These are phyloP conservation scores for Tyrannus savana DNA, from an alignment of 2,113 vertebrate species.

Conservation along the genomic window DNA sequence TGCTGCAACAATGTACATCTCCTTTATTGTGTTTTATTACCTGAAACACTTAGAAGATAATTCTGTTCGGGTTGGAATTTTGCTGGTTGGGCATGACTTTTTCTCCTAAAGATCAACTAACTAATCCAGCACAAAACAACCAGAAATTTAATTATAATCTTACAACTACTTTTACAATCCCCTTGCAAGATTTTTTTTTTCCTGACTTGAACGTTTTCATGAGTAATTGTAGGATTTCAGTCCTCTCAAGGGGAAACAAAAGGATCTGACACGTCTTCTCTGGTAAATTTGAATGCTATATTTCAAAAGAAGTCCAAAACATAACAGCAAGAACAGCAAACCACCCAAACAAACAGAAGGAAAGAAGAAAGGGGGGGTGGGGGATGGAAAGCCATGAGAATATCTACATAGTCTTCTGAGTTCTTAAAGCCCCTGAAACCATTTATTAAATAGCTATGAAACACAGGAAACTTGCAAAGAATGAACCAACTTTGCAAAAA, in stretches of 20 bases:
- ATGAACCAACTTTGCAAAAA: not conserved
- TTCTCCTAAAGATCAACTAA: not conserved
- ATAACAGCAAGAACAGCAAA: not conserved
- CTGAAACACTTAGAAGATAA: not conserved
- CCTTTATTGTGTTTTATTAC: not conserved
- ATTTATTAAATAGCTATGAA: not conserved
- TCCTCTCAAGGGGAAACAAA: not conserved
- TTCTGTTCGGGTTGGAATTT: not conserved
- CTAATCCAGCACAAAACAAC: not conserved
- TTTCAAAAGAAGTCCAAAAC: not conserved
- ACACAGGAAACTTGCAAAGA: not conserved
- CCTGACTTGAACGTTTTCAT: not conserved
- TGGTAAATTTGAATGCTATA: not conserved
- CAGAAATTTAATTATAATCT: not conserved
- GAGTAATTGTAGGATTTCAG: not conserved
- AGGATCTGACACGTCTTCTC: not conserved
- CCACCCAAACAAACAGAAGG: not conserved
- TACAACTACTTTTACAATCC: not conserved
- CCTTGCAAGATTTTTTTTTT: not conserved
- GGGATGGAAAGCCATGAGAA: not conserved
- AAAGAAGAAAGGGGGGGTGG: accelerated
- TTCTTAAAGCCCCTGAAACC: not conserved
- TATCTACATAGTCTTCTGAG: not conserved
- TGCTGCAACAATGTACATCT: not conserved
- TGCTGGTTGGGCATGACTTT: not conserved